Percentiles rank a stretch among this genome's conserved stretches.
Evolutionary conservation across 2,113 vertebrate genomes (phyloP).

Genomic region (Nothoprocta pentlandii): DNA sequence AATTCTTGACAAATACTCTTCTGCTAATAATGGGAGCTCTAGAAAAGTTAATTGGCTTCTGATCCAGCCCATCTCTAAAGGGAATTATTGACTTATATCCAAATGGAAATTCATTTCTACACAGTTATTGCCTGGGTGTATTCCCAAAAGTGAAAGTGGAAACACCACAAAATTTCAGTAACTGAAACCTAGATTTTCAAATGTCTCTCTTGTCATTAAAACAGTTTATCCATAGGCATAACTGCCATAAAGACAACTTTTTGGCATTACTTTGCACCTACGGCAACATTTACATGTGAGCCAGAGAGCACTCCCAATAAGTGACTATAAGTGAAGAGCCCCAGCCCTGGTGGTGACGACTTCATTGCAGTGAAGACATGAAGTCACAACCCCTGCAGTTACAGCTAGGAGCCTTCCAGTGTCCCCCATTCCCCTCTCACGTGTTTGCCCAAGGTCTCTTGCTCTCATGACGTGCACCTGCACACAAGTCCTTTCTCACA

Average conservation of each 20-base stretch:
- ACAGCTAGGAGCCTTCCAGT: neutral
- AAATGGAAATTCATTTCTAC: neutral
- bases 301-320: neutral
- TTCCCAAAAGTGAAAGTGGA: neutral
- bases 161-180: neutral
- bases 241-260: neutral
- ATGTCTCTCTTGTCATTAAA: neutral
- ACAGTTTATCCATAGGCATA: neutral
- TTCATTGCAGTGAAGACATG: neutral
- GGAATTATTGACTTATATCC: neutral
- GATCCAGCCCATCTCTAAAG: neutral
- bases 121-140: neutral
- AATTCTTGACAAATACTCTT: neutral
- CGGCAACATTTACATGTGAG: rapidly evolving
- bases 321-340: neutral
- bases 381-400: neutral
- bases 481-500: rapidly evolving
- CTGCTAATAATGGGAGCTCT: neutral
- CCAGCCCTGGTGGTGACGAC: rapidly evolving
- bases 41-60: neutral
- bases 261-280: neutral
- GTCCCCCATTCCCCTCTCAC: neutral
- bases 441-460: neutral
- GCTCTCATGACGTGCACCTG: rapidly evolving
- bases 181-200: neutral